phyloP scores from a whole-genome alignment of 2,113 vertebrate species.

The Notothenia rossii region DNA sequence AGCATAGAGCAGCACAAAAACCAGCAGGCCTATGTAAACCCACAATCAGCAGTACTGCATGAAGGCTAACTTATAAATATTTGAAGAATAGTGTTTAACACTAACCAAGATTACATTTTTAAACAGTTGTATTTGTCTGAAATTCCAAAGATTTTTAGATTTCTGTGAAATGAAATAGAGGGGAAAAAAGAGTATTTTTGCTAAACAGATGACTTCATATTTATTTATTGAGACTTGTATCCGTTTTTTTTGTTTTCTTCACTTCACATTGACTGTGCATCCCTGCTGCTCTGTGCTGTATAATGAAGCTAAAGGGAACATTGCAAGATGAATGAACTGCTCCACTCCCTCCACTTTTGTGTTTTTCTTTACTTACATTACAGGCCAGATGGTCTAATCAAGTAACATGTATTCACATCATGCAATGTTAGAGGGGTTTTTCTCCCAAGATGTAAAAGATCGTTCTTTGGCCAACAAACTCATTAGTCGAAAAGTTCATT shows the following conservation, averaged over 20 bases:
- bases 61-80: background rate
- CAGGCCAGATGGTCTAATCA: conserved; percentile 17
- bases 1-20: conserved; percentile 8
- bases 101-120: too few species aligned
- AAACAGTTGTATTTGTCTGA: too few species aligned
- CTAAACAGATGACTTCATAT: background rate
- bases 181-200: background rate
- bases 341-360: background rate
- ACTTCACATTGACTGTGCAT: background rate
- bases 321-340: background rate
- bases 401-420: conserved; percentile 1
- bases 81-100: too few species aligned
- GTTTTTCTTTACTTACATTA: conserved; percentile 19
- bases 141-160: too few species aligned
- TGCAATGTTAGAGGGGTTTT: background rate
- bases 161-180: too few species aligned
- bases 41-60: background rate
- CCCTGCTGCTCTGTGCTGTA: background rate
- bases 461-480: background rate
- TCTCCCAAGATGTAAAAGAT: background rate
- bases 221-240: background rate
- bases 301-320: background rate
- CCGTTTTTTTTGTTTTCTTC: background rate
- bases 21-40: background rate
- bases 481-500: background rate